A percentile compares a stretch with the other conserved stretches of the same genome.
Conservation (phyloP, 2,797 vertebrate species). For the Ataeniobius toweri region DNA sequence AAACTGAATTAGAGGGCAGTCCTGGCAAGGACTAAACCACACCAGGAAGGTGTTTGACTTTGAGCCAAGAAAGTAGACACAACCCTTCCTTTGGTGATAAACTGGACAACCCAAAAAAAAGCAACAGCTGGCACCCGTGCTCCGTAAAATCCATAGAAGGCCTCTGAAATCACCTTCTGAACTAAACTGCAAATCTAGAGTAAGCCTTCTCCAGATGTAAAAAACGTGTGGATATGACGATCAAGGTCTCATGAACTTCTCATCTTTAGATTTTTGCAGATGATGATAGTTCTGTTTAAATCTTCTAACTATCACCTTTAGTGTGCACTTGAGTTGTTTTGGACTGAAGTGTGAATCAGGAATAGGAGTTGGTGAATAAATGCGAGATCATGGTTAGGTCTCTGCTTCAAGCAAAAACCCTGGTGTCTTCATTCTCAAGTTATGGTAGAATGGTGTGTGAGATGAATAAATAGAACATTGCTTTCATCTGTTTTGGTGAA, state of each 20-base stretch:
- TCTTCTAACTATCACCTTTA: no score
- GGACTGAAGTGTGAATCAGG: neutral
- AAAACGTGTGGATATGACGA: neutral
- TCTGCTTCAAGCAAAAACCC: neutral
- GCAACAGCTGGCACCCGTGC: neutral
- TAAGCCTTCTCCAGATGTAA: neutral
- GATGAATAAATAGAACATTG: neutral
- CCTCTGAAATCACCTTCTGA: neutral
- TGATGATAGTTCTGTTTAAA: neutral
- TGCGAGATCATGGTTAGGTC: neutral
- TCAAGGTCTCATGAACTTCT: neutral
- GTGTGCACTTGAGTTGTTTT: neutral
- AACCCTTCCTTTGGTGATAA: neutral
- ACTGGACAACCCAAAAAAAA: neutral
- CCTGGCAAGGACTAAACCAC: neutral
- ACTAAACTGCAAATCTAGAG: neutral
- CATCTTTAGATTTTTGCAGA: neutral
- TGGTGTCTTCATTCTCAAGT: neutral
- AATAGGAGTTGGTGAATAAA: neutral
- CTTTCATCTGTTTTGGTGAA: neutral
- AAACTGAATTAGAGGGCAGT: neutral
- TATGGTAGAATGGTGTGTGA: neutral
- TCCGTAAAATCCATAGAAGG: neutral
- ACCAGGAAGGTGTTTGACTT: neutral
- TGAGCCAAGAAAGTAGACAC: neutral